phyloP scores from a whole-genome alignment of 1,140 invertebrate species.

The Drosophila pruinosa region DNA sequence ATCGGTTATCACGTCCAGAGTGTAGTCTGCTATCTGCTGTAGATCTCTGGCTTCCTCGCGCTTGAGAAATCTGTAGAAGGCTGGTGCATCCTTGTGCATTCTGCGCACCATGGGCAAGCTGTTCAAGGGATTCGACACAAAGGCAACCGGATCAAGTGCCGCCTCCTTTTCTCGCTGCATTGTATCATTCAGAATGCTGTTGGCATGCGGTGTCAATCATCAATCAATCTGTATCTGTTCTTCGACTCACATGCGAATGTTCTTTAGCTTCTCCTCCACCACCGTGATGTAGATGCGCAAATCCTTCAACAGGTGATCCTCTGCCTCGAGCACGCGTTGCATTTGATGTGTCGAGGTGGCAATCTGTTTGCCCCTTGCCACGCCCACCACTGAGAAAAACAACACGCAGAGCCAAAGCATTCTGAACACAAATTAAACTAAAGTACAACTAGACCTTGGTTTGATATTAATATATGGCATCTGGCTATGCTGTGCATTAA shows the following conservation, averaged over 20 bases:
- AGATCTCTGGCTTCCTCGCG: constrained; percentile 1
- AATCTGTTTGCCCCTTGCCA: neutral
- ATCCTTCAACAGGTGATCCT: constrained; percentile 34
- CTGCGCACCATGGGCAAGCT: constrained; percentile 47
- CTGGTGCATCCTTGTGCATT: constrained; percentile 43
- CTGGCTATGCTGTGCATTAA: neutral
- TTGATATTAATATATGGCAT: neutral
- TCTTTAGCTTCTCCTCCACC: neutral
- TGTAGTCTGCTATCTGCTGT: constrained; percentile 16
- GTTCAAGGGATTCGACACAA: constrained; percentile 42
- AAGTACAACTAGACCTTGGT: too few species aligned
- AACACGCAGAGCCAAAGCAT: constrained; percentile 9
- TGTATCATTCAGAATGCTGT: constrained; percentile 4
- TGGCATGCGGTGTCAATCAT: neutral
- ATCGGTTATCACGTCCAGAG: neutral
- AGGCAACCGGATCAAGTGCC: neutral
- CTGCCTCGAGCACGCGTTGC: constrained; percentile 21
- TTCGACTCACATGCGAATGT: neutral
- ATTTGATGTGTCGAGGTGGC: constrained; percentile 37
- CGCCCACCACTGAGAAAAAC: neutral
- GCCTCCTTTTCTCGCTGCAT: neutral
- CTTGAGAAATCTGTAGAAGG: neutral
- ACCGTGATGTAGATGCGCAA: constrained; percentile 15
- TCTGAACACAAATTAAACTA: neutral
- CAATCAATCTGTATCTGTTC: neutral